Percentiles rank a stretch among this genome's conserved stretches.
These are phyloP conservation scores for Pemphigus obesinymphae DNA, from an alignment of 1,140 invertebrate genomes.

Conservation along the genomic window DNA sequence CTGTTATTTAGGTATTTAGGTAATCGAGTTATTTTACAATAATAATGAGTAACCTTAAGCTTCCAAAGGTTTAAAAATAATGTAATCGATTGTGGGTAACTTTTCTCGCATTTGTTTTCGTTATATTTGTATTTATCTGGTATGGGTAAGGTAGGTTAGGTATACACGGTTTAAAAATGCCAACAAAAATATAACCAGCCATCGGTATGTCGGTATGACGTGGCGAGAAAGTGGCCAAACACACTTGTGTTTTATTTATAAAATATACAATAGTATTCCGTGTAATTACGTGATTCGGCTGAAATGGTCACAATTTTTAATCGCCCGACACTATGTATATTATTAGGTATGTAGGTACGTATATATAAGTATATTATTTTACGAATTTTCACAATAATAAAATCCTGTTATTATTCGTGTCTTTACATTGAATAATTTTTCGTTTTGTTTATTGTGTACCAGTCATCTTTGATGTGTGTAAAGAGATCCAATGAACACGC, in stretches of 20 bases:
- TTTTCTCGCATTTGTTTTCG: too few species aligned
- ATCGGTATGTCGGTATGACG: conserved; percentile 12
- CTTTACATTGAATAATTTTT: not conserved
- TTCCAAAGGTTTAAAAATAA: not conserved
- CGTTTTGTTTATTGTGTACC: not conserved
- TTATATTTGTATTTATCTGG: not conserved
- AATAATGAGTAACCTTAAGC: not conserved
- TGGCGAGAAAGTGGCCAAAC: conserved; percentile 19
- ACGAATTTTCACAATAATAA: not conserved
- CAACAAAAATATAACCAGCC: not conserved
- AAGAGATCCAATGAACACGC: not conserved
- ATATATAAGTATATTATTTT: too few species aligned
- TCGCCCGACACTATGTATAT: too few species aligned
- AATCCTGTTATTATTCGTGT: not conserved
- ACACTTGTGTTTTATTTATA: not conserved
- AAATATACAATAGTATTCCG: not conserved
- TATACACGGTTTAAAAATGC: not conserved
- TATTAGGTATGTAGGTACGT: too few species aligned
- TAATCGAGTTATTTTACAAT: not conserved
- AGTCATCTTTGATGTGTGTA: not conserved
- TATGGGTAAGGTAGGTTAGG: too few species aligned
- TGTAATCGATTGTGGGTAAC: not conserved
- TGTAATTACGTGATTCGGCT: not conserved
- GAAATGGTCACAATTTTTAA: not conserved
- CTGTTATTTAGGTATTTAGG: not conserved